phyloP scores from a whole-genome alignment of 2,113 vertebrate species.

The Rana temporaria region DNA sequence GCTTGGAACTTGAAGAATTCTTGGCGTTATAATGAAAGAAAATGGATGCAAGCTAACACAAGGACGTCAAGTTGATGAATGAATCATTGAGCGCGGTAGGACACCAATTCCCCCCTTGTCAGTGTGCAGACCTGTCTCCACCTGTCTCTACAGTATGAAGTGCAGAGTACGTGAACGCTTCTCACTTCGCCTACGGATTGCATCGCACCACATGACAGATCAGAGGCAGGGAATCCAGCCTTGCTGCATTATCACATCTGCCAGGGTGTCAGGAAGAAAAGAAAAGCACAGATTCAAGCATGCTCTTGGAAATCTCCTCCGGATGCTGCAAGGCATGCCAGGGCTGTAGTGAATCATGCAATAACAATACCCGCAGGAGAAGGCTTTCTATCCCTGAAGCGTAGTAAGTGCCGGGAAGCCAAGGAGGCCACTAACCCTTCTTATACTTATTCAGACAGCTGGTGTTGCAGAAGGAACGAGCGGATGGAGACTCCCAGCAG shows the following conservation, averaged over 20 bases:
- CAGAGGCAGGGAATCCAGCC: neutral
- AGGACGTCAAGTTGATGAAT: neutral
- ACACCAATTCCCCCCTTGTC: neutral
- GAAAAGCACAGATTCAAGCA: slow-evolving; percentile 20
- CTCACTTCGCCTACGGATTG: slow-evolving; percentile 20
- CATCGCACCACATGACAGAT: slow-evolving; percentile 22
- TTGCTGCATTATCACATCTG: slow-evolving; percentile 23
- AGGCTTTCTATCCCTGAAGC: neutral
- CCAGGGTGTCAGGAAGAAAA: neutral
- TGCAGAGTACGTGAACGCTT: neutral
- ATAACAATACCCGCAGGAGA: slow-evolving; percentile 38
- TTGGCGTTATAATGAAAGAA: neutral
- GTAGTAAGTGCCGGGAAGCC: slow-evolving; percentile 34
- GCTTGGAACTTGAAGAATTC: neutral
- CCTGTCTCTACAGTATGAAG: neutral
- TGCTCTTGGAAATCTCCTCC: slow-evolving; percentile 48
- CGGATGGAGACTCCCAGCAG: slow-evolving; percentile 89
- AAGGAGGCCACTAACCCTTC: slow-evolving; percentile 85
- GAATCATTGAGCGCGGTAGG: neutral
- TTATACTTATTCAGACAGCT: slow-evolving; percentile 90
- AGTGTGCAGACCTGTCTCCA: neutral
- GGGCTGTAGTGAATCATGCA: slow-evolving; percentile 59
- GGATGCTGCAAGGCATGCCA: slow-evolving; percentile 42
- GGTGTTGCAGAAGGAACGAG: slow-evolving; percentile 90
- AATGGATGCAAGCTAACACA: neutral